Evolutionary conservation across 2,113 vertebrate genomes (phyloP).

Genomic region (Cinclus cinclus): DNA sequence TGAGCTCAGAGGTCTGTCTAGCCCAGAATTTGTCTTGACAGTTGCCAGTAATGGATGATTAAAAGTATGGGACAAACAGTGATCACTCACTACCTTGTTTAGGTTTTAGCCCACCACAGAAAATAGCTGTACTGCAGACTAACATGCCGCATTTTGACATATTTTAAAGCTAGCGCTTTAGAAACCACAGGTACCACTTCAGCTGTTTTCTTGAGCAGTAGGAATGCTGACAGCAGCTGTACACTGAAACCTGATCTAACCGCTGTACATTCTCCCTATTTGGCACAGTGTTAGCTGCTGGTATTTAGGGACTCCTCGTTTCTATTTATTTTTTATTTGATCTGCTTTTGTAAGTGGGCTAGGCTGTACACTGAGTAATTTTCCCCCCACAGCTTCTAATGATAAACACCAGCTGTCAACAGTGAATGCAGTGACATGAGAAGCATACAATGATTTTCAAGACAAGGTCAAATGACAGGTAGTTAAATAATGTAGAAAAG

Average conservation of each 20-base stretch:
- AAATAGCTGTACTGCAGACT: neutral
- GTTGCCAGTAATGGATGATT: constrained; percentile 24
- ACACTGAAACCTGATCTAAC: neutral
- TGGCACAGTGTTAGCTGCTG: neutral
- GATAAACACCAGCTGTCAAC: constrained; percentile 65
- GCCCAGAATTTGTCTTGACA: constrained; percentile 11
- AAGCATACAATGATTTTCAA: constrained; percentile 29
- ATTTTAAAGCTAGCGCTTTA: neutral
- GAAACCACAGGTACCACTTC: constrained; percentile 14
- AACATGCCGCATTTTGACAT: neutral
- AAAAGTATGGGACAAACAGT: neutral
- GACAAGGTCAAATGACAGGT: constrained; percentile 64
- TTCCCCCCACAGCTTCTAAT: constrained; percentile 34
- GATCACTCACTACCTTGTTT: constrained; percentile 18
- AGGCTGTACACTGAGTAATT: constrained; percentile 4
- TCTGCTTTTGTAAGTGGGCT: constrained; percentile 6
- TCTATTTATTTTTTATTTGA: constrained; percentile 28
- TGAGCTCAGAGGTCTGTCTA: neutral
- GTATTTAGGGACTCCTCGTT: constrained; percentile 24
- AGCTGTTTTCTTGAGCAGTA: constrained; percentile 11
- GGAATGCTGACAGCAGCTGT: constrained; percentile 4
- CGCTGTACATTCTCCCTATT: neutral
- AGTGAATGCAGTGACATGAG: constrained; percentile 33
- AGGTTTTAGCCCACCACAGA: neutral
- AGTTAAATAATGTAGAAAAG: constrained; percentile 56